Evolutionary conservation across 1,140 invertebrate species (phyloP), one percentile per base, ranked within the genome.

Genomic region (Aleiodes sp.): DNA sequence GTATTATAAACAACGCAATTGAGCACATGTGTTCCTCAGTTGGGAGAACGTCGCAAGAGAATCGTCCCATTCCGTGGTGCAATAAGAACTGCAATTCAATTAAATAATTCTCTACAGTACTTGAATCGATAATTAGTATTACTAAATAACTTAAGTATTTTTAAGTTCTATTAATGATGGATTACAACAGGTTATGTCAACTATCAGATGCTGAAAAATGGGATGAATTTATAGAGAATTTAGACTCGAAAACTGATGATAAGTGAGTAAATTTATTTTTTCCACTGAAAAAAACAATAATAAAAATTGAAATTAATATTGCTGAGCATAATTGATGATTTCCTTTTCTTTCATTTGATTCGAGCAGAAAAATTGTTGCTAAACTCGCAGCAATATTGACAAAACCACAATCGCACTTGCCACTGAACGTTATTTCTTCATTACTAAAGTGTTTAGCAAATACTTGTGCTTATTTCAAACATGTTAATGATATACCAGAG

Each of bases 381-480:
- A 82, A 79, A 68, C 56, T 82, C n/a, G 78, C 80, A 16, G 73
- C 77, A 19, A 59, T 78, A 4, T 70, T 82, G 19, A 65, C 67
- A 21, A 72, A 66, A 4, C 57, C 72, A 24, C n/a, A 62, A 43
- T 0, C 31, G 1, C 14, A 67, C 29, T 12, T 77, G 33, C 75
- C 79, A 4, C 52, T 61, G 4, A 70, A 67, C 52, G 21, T 78
- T 31, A 78, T 71, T 74, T 74, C 76, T 59, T 26, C 76, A 7
- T 70, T 81, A 4, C 52, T 82, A 1, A 84, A 84, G 65, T 83
- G 81, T 46, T 43, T 84, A 26, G 75, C 75, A 1, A 82, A 83
- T 68, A 80, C 80, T 35, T 82, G 82, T 46, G 60, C 78, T 1
- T 67, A 78, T 28, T 28, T 43, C 7, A 3, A 8, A 16, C 16